Conservation (phyloP, 2,888 invertebrate genomes). For the Hemaris fuciformis region DNA sequence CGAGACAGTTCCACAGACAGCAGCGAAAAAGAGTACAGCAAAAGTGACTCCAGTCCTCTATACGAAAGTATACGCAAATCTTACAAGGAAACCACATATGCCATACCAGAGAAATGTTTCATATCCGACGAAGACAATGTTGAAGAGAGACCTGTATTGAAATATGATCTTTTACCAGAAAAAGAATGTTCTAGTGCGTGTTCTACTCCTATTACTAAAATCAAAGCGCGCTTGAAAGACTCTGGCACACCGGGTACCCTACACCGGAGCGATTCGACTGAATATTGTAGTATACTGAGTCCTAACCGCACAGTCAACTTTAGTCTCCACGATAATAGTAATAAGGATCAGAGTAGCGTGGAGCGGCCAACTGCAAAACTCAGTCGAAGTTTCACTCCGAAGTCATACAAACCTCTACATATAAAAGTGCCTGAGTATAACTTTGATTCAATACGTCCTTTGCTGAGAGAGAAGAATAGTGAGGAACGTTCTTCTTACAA, state of each 20-base stretch:
- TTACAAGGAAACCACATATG: slow-evolving; percentile 32
- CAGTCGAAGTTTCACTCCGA: slow-evolving; percentile 71
- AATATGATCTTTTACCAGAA: slow-evolving; percentile 50
- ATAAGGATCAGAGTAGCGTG: slow-evolving; percentile 42
- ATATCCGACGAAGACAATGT: slow-evolving; percentile 48
- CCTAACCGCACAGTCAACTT: slow-evolving; percentile 58
- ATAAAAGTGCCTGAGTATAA: slow-evolving; percentile 73
- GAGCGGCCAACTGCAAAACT: slow-evolving; percentile 58
- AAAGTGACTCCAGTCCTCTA: slow-evolving; percentile 49
- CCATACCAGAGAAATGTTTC: slow-evolving; percentile 50
- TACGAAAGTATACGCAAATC: slow-evolving; percentile 59
- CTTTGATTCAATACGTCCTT: slow-evolving; percentile 60
- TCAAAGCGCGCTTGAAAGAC: slow-evolving; percentile 59
- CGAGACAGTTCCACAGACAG: slow-evolving; percentile 52
- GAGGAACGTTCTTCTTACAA: slow-evolving; percentile 62
- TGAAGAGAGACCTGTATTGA: slow-evolving; percentile 32
- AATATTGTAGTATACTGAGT: slow-evolving; percentile 74
- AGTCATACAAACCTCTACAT: slow-evolving; percentile 72
- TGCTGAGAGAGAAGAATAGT: slow-evolving; percentile 54
- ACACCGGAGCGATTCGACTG: slow-evolving; percentile 74
- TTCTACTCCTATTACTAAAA: slow-evolving; percentile 66
- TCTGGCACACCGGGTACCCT: slow-evolving; percentile 59
- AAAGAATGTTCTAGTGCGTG: slow-evolving; percentile 65
- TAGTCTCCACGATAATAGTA: slow-evolving; percentile 42
- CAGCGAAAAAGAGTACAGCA: slow-evolving; percentile 54